Conservation (phyloP, 2,888 invertebrate genomes). For the Troglohyphantes excavatus region DNA sequence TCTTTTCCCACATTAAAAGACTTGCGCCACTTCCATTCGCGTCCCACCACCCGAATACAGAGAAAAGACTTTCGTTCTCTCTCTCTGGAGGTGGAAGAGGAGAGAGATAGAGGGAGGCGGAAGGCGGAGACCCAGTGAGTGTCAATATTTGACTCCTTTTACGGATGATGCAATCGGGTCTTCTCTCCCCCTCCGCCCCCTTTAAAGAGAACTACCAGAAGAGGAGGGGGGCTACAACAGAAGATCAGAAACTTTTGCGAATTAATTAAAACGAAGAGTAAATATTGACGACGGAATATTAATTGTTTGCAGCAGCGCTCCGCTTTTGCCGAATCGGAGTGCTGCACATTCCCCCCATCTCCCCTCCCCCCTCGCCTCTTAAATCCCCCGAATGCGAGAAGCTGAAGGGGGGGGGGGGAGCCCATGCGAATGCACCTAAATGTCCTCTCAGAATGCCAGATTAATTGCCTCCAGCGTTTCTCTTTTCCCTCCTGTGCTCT, state of each 20-base stretch:
- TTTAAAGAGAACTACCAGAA: slow-evolving; percentile 36
- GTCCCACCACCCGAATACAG: too few species aligned
- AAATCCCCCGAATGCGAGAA: slow-evolving; percentile 67
- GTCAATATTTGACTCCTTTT: slow-evolving; percentile 79
- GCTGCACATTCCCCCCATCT: neutral
- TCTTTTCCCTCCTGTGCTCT: slow-evolving; percentile 51
- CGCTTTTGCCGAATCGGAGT: slow-evolving; percentile 15
- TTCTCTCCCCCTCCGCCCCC: too few species aligned
- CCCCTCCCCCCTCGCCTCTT: slow-evolving; percentile 6
- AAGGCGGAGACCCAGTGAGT: slow-evolving; percentile 14
- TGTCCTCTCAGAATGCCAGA: slow-evolving; percentile 44
- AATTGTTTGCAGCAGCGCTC: slow-evolving; percentile 77
- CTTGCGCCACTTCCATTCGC: too few species aligned
- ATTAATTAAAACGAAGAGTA: slow-evolving; percentile 79
- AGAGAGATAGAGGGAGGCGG: slow-evolving; percentile 29
- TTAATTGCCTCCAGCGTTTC: slow-evolving; percentile 75
- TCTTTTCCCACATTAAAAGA: too few species aligned
- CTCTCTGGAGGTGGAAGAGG: slow-evolving; percentile 7
- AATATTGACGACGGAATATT: slow-evolving; percentile 79
- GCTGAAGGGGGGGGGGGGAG: slow-evolving; percentile 11
- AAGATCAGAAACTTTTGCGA: slow-evolving; percentile 79
- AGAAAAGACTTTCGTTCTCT: slow-evolving; percentile 47
- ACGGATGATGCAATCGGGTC: slow-evolving; percentile 72
- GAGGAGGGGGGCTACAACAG: slow-evolving; percentile 24
- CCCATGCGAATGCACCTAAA: slow-evolving; percentile 46